phyloP scores from a whole-genome alignment of 2,113 vertebrate species.

The Melanerpes aurifrons region DNA sequence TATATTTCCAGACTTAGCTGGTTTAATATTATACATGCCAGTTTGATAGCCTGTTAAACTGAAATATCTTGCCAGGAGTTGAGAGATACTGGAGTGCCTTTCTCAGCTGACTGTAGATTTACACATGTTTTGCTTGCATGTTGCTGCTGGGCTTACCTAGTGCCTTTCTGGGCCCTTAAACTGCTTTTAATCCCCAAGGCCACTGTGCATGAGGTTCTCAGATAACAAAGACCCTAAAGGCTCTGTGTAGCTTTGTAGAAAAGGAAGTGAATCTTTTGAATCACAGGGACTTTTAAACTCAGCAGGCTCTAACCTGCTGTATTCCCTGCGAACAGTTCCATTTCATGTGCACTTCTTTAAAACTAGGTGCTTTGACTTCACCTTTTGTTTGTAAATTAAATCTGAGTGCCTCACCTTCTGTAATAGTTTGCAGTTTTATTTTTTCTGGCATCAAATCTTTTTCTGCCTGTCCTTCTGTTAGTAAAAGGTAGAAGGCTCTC shows the following conservation, averaged over 20 bases:
- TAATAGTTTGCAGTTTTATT: slow-evolving; percentile 61
- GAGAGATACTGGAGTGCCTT: background rate
- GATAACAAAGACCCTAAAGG: background rate
- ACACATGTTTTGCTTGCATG: background rate
- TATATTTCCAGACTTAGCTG: background rate
- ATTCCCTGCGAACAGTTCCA: background rate
- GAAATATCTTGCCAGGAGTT: background rate
- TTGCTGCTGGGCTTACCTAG: background rate
- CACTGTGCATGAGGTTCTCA: background rate
- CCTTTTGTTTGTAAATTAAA: slow-evolving; percentile 60
- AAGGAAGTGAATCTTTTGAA: background rate
- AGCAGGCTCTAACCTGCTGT: background rate
- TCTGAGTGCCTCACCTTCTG: slow-evolving; percentile 64
- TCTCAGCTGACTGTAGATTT: background rate
- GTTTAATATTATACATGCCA: background rate
- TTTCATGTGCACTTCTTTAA: background rate
- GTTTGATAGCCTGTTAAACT: background rate
- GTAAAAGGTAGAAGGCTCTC: slow-evolving; percentile 68
- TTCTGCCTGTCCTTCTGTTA: slow-evolving; percentile 59
- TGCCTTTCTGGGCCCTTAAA: background rate
- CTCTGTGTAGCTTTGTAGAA: background rate
- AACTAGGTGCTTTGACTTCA: background rate
- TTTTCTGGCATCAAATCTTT: slow-evolving; percentile 65
- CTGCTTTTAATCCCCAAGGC: background rate
- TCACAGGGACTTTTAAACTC: background rate